Conservation (phyloP, 2,797 vertebrate genomes). For the Tapera naevia region DNA sequence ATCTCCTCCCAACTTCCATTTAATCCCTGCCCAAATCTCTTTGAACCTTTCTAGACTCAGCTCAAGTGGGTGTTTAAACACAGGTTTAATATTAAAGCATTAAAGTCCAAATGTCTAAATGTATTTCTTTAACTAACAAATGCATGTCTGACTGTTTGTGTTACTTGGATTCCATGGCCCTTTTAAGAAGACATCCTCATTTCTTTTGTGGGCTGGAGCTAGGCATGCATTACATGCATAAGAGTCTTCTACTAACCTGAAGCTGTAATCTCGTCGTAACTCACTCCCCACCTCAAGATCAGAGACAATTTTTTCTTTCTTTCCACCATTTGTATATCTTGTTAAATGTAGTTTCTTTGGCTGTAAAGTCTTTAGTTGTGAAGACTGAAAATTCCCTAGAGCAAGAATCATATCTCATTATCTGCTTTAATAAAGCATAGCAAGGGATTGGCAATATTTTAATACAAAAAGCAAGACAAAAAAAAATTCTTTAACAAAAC, state of each 20-base stretch:
- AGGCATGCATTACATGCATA: neutral
- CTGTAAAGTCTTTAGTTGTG: neutral
- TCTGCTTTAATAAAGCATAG: conserved; percentile 21
- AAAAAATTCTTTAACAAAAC: conserved; percentile 6
- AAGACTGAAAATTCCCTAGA: conserved; percentile 4
- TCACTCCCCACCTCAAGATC: neutral
- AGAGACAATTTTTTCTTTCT: neutral
- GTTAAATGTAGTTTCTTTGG: neutral
- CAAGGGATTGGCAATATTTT: neutral
- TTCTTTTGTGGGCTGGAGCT: neutral
- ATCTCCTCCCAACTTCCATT: neutral
- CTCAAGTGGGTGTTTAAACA: neutral
- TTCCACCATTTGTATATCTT: neutral
- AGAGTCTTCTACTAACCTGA: neutral
- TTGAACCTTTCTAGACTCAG: neutral
- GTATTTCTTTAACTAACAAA: neutral
- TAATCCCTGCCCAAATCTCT: neutral
- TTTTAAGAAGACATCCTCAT: neutral
- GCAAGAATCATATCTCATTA: neutral
- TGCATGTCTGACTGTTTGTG: neutral
- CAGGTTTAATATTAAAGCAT: neutral
- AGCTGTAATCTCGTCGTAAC: neutral
- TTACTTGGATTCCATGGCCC: neutral
- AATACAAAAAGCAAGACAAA: conserved; percentile 14
- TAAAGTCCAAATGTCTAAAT: neutral